phyloP scores from a whole-genome alignment of 2,113 vertebrate species.

The Ceuthmochares aereus region DNA sequence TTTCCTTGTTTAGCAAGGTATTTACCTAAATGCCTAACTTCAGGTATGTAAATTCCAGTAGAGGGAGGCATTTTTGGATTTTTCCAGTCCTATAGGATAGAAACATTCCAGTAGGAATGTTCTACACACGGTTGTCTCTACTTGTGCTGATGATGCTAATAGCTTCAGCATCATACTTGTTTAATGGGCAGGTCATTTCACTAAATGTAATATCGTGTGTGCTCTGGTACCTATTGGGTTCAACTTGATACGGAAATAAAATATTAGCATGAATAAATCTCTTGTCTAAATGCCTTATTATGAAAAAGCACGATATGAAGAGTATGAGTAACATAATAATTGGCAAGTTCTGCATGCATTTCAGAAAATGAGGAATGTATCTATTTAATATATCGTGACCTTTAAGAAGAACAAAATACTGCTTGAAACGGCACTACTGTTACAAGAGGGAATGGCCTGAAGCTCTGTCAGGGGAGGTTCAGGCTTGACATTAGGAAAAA shows the following conservation, averaged over 20 bases:
- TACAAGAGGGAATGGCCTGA: too few relatives aligned
- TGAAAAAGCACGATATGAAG: neutral
- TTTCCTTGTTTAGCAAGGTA: neutral
- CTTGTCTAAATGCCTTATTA: neutral
- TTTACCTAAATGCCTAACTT: neutral
- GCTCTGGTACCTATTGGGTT: neutral
- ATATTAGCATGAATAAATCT: neutral
- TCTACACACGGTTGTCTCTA: neutral
- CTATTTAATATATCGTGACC: neutral
- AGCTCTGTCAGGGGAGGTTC: too few relatives aligned
- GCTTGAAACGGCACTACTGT: neutral
- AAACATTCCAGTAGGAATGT: neutral
- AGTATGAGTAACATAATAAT: neutral
- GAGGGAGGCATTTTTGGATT: neutral
- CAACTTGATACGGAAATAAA: neutral
- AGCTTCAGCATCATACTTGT: neutral
- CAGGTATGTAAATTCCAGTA: neutral
- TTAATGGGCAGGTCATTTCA: neutral
- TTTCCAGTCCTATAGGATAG: neutral
- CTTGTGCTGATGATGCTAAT: neutral
- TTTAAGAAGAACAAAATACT: neutral
- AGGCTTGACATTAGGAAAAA: too few relatives aligned
- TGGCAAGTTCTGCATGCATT: neutral
- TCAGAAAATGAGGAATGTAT: neutral
- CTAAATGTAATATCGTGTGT: neutral